phyloP scores from a whole-genome alignment of 2,113 vertebrate genomes.

The Muscicapa adusta region DNA sequence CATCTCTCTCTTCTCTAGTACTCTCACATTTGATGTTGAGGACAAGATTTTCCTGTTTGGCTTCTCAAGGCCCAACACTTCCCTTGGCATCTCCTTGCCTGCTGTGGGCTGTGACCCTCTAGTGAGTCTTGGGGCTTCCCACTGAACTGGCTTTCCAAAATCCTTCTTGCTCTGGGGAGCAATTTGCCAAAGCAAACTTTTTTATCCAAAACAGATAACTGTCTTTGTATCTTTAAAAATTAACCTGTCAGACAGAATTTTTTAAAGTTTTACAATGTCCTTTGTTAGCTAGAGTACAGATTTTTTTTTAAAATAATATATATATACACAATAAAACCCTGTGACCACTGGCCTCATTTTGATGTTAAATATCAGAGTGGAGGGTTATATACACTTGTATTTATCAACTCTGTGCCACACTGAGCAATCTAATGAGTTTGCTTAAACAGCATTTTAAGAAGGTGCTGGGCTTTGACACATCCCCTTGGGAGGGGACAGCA shows the following conservation, averaged over 20 bases:
- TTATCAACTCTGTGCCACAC: neutral
- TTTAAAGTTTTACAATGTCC: neutral
- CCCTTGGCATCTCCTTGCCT: neutral
- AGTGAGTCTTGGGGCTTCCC: neutral
- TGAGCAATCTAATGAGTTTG: neutral
- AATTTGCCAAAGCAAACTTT: neutral
- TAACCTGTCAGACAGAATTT: neutral
- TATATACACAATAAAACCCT: fast-evolving
- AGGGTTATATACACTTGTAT: neutral
- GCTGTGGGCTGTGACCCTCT: fast-evolving
- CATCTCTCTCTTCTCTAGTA: neutral
- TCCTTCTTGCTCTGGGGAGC: neutral
- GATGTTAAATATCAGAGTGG: neutral
- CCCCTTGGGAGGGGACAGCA: neutral
- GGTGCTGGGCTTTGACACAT: neutral
- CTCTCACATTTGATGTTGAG: neutral
- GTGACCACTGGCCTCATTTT: neutral
- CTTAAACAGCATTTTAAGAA: neutral
- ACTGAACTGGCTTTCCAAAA: neutral
- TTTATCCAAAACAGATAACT: neutral
- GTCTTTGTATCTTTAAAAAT: neutral
- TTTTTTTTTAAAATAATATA: neutral
- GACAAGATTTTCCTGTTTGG: neutral
- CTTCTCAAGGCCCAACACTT: neutral
- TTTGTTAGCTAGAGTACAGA: neutral